Base-by-base conservation (phyloP, 2,888 invertebrate species). In the Drosophila melanosoma region DNA sequence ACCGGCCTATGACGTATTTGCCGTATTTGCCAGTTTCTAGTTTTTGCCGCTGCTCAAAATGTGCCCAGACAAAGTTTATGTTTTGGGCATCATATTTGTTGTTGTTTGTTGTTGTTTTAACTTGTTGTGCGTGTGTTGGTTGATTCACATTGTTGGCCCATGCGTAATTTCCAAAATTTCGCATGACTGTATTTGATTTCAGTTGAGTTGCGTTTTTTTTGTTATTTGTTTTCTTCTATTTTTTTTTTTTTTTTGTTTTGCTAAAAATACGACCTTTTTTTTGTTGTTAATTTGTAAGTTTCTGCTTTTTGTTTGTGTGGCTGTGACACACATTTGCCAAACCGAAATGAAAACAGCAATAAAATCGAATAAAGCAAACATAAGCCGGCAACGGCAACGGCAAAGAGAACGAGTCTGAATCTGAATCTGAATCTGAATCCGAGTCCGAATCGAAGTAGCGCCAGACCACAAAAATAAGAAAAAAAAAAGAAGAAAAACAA, bases 311-410 rank as follows among this genome's bases (percentile, higher is more conserved):
- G 62, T 36, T 49, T 62, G 69, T 70, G 76, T 54, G 29, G 29
- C 74, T 68, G 77, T 87, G 87, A 87, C 87, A 87, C 90, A 87
- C 87, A 83, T 87, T 82, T 60, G 76, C 56, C 73, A 76, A 83
- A 62, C 68, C 52, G 76, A 79, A 83, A 83, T 45, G 66, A 72
- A 79, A 76, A 77, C 69, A 80, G 76, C 78, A 78, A 82, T 76
- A 83, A 86, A 89, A 79, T 75, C 70, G 87, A 76, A 83, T 73
- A 81, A 73, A 76, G 75, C 81, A 87, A 89, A 89, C 74, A 85
- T 83, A 85, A 75, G 79, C 71, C 76, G 53, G 79, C 29, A 29
- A 29, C 29, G 29, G 40, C 29, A 62, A 53, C 76, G 53, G 79
- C 29, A 29, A 29, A 5, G 29, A 48, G 35, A 62, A 53, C 23